Percentiles rank a stretch among this genome's conserved stretches.
phyloP scores from a whole-genome alignment of 2,888 invertebrate genomes.

The Parnassius glacialis region DNA sequence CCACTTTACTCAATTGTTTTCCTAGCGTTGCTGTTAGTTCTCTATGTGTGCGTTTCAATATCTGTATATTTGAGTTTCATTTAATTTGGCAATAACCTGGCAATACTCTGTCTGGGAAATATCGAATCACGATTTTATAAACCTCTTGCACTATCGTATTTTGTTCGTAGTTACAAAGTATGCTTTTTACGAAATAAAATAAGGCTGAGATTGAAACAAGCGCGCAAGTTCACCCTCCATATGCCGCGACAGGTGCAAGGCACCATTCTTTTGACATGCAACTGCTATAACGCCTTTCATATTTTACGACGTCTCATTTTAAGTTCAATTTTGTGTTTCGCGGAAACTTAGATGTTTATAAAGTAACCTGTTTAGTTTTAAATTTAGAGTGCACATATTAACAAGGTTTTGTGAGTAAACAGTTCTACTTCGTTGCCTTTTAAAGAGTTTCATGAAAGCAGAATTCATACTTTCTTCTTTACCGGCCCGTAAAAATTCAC shows the following conservation, averaged over 20 bases:
- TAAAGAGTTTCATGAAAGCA: too few relatives aligned
- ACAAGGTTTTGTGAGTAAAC: neutral
- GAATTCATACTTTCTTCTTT: too few relatives aligned
- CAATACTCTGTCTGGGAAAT: slow-evolving; percentile 15
- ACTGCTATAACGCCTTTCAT: slow-evolving; percentile 26
- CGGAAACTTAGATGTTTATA: slow-evolving; percentile 17
- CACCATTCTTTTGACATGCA: slow-evolving; percentile 23
- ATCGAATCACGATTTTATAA: slow-evolving; percentile 18
- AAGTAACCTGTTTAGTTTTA: slow-evolving; percentile 12
- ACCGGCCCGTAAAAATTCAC: too few relatives aligned
- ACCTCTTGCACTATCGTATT: neutral
- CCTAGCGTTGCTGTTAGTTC: too few relatives aligned
- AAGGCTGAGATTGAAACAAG: slow-evolving; percentile 5
- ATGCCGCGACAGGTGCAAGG: slow-evolving; percentile 26
- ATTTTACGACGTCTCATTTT: slow-evolving; percentile 25
- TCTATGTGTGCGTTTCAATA: neutral
- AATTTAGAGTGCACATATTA: slow-evolving; percentile 4
- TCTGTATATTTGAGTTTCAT: slow-evolving; percentile 10
- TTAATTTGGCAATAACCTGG: slow-evolving; percentile 11
- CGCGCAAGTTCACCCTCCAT: slow-evolving; percentile 7
- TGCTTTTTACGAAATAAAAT: neutral
- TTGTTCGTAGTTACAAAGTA: neutral
- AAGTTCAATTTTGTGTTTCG: slow-evolving; percentile 25
- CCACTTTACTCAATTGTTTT: too few relatives aligned
- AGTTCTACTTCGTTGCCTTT: too few relatives aligned